Evolutionary conservation across 2,113 vertebrate species (phyloP), one percentile per base, ranked within the genome.

Genomic region (Candoia aspera): DNA sequence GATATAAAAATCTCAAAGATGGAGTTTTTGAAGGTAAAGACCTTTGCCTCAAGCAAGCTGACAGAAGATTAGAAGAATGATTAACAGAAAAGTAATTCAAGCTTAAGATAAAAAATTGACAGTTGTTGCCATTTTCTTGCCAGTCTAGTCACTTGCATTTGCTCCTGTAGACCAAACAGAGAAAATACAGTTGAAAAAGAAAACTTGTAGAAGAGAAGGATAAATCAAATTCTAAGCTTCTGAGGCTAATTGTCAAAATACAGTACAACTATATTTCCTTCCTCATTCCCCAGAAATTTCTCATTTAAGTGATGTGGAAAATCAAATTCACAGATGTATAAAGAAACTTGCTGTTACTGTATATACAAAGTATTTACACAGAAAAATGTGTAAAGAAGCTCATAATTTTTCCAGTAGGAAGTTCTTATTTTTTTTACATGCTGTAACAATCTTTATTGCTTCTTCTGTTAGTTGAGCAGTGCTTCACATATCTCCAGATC

Each of bases 81-180:
- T 97, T 97, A 96, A 96, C 93, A 94, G 89, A 95, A 96, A 96
- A 97, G 95, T 96, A 96, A 95, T 91, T 96, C 96, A 96, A 96
- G 95, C 94, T 95, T 96, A 94, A 96, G 94, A 96, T 95, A 95
- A 95, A 96, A 95, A 94, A 84, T 85, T 93, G 95, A 96, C 94
- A 96, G 94, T 94, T 94, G 91, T 57, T 3, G 1, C 59, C 17
- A 24, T 87, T 95, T 92, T 93, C 95, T 93, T 4, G 0, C 92
- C 92, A 94, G 94, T 87, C 87, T 54, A 60, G 84, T 95, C 94
- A 93, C 84, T 0, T 83, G 21, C 83, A 93, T 91, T 96, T 96
- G 85, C 92, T 83, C 95, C 89, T 93, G 92, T 89, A 79, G 85
- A 92, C 94, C 84, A 93, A 4, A 94, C 90, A 87, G 91, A 58